phyloP scores from a whole-genome alignment of 2,797 vertebrate genomes.

The Threskiornis aethiopicus region DNA sequence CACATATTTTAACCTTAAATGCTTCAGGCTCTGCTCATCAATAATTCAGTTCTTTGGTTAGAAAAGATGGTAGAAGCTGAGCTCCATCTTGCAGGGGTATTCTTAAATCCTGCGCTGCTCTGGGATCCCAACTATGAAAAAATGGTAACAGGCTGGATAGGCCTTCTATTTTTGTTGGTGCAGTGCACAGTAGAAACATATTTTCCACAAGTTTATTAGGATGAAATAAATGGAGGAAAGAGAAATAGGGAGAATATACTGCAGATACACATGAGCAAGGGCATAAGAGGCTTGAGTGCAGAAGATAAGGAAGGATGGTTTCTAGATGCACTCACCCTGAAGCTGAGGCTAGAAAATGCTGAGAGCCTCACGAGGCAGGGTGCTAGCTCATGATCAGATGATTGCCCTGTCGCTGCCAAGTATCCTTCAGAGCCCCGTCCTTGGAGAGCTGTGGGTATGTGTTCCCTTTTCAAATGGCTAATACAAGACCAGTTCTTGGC shows the following conservation, averaged over 20 bases:
- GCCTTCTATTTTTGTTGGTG: background rate
- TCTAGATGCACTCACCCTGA: background rate
- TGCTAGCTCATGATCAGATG: background rate
- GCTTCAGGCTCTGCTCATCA: slow-evolving; percentile 1
- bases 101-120: background rate
- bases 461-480: background rate
- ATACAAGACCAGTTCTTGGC: background rate
- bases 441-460: background rate
- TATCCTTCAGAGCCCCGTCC: background rate
- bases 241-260: background rate
- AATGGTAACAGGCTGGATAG: background rate
- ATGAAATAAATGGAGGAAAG: background rate
- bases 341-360: background rate
- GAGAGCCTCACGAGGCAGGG: background rate
- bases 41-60: slow-evolving; percentile 31
- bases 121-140: background rate
- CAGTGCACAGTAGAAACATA: background rate
- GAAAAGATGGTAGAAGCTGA: background rate
- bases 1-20: slow-evolving; percentile 38
- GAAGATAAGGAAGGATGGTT: background rate
- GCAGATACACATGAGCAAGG: background rate
- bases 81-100: background rate
- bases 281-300: background rate
- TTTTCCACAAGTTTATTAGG: background rate
- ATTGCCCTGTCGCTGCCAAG: background rate